Conservation (phyloP, 2,797 vertebrate species). For the Linurgus olivaceus region DNA sequence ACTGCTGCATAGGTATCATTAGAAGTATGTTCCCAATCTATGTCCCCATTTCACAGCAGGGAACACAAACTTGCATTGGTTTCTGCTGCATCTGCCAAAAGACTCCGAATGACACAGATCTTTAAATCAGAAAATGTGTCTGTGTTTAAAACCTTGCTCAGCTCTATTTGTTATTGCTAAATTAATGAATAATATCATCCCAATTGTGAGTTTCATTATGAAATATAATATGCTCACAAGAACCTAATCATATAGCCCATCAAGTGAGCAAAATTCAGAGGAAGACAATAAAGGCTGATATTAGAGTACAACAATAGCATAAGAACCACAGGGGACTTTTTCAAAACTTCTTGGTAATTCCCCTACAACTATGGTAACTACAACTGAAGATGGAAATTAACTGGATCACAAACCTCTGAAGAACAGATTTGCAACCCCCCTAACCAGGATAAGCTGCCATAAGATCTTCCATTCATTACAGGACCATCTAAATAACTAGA, state of each 20-base stretch:
- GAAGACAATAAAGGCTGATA: not conserved
- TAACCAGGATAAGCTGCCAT: not conserved
- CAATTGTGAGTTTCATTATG: not conserved
- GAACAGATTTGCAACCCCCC: not conserved
- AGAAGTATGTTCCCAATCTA: not conserved
- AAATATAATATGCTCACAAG: not conserved
- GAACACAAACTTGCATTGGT: not conserved
- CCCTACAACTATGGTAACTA: not conserved
- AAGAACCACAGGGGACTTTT: not conserved
- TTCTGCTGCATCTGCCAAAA: not conserved
- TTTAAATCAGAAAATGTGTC: not conserved
- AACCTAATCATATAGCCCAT: not conserved
- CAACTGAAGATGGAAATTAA: not conserved
- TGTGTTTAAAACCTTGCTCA: not conserved
- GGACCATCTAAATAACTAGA: not conserved
- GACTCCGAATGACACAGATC: not conserved
- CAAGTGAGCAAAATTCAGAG: conserved; percentile 3
- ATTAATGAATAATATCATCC: not conserved
- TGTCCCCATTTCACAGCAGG: not conserved
- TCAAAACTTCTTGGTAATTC: not conserved
- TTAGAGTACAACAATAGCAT: not conserved
- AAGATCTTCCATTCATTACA: not conserved
- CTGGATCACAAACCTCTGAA: not conserved
- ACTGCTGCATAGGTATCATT: not conserved
- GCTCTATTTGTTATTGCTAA: not conserved